These are phyloP conservation scores for Drosophila koepferae DNA, from an alignment of 2,888 invertebrate species.

Conservation along the genomic window DNA sequence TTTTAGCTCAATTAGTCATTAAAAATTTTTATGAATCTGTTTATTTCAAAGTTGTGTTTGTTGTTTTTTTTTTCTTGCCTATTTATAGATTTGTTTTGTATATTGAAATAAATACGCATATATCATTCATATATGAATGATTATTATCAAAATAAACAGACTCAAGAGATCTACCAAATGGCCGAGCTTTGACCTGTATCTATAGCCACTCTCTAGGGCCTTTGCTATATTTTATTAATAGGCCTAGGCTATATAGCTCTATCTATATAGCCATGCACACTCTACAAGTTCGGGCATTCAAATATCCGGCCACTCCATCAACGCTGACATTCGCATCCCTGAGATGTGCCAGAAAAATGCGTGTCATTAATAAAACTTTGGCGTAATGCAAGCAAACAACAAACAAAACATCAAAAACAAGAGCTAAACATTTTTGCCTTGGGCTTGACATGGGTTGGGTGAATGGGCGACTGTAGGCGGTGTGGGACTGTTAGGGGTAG, in stretches of 20 bases:
- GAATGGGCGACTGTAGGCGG: neutral
- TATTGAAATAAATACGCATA: constrained; percentile 9
- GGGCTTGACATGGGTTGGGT: neutral
- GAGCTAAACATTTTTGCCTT: constrained; percentile 13
- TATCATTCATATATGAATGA: constrained; percentile 57
- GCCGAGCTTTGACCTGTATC: constrained; percentile 34
- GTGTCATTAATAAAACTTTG: constrained; percentile 65
- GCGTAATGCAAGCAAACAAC: constrained; percentile 41
- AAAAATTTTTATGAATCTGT: constrained; percentile 76
- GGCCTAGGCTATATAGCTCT: constrained; percentile 28
- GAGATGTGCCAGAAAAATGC: constrained; percentile 58
- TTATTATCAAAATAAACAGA: constrained; percentile 44
- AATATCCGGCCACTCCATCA: constrained; percentile 59
- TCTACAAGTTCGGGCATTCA: constrained; percentile 20
- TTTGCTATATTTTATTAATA: constrained; percentile 35
- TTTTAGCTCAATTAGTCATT: constrained; percentile 72
- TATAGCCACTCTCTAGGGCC: neutral
- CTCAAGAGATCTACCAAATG: constrained; percentile 15
- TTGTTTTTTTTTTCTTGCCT: constrained; percentile 32
- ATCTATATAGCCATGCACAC: constrained; percentile 6
- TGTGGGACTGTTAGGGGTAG: neutral
- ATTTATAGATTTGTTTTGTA: constrained; percentile 62
- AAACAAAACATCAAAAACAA: constrained; percentile 26
- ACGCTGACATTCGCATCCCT: constrained; percentile 26
- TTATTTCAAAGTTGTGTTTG: constrained; percentile 58